Percentiles rank a stretch among this genome's conserved stretches.
phyloP scores from a whole-genome alignment of 2,797 vertebrate genomes.

The Bufotes viridis region DNA sequence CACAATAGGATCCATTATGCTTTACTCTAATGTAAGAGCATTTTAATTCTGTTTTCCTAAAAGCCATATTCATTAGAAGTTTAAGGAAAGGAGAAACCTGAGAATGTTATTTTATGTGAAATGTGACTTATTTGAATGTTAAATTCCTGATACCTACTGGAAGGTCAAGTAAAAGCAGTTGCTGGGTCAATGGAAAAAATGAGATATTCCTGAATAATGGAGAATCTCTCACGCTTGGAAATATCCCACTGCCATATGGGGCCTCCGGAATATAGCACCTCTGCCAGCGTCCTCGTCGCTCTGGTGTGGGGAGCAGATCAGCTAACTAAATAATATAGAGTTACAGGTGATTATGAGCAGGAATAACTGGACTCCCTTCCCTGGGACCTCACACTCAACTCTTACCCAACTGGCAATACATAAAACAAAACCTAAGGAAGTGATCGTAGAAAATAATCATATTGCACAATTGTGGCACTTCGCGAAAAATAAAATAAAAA shows the following conservation, averaged over 20 bases:
- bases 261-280: conserved; percentile 14
- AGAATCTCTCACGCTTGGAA: conserved; percentile 65
- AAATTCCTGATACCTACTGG: neutral
- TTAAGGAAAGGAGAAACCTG: conserved; percentile 35
- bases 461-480: too few species aligned
- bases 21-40: neutral
- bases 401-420: neutral
- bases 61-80: conserved; percentile 23
- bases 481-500: too few species aligned
- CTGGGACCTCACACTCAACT: neutral
- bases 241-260: conserved; percentile 54
- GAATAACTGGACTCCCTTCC: conserved; percentile 21
- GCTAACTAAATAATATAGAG: conserved; percentile 20
- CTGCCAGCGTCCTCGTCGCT: conserved; percentile 20
- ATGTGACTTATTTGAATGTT: conserved; percentile 47
- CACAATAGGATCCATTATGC: conserved; percentile 8
- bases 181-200: conserved; percentile 65
- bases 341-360: conserved; percentile 32
- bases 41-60: conserved; percentile 32
- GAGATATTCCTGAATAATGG: conserved; percentile 68
- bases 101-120: conserved; percentile 61
- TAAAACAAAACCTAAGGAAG: neutral
- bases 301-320: conserved; percentile 17
- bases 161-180: conserved; percentile 71
- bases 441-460: too few species aligned